Base-by-base conservation (phyloP, 1,140 invertebrate genomes). In the Drosophila bifasciata region DNA sequence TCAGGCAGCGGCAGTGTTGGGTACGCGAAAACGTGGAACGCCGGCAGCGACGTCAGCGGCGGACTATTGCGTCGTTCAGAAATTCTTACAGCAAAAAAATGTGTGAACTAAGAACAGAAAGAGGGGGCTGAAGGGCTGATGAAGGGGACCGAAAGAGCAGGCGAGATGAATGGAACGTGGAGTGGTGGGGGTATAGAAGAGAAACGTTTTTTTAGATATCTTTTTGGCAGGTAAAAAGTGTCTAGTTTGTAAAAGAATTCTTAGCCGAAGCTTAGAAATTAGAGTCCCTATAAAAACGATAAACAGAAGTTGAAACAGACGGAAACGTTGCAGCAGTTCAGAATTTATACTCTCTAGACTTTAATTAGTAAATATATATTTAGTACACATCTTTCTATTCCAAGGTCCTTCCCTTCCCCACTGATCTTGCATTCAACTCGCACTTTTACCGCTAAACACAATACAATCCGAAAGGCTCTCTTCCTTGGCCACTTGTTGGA, bases 31-130 rank as follows among this genome's bases (percentile, higher is more conserved):
- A 83, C 83, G 83, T 88, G 83, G 83, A 68, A 61, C 41, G 60
- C 23, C 32, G 48, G 46, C 73, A 46, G 52, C 60, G 64, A 41
- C 25, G 67, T 55, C 53, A 46, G 68, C 63, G 46, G 13, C 25
- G 11, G 16, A 41, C 75, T 78, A 86, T 88, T 88, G 83, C 83
- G 83, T 81, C 70, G 83, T 88, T 75, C 13, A 59, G 8, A 83
- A 78, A 78, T 83, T 53, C 46, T 72, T 48, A 60, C 51, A 45
- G 46, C 25, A 73, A 60, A 69, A 66, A 57, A 43, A 46, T 23
- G 53, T 21, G 19, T 21, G n/a, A n/a, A n/a, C n/a, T n/a, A n/a
- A 41, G 8, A 32, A 39, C n/a, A n/a, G n/a, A 57, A 64, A 73
- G 50, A 39, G 25, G 25, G 25, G 25, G 25, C 25, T 25, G 17